Evolutionary conservation across 1,140 invertebrate genomes (phyloP).

Genomic region (Drosophila ambigua): DNA sequence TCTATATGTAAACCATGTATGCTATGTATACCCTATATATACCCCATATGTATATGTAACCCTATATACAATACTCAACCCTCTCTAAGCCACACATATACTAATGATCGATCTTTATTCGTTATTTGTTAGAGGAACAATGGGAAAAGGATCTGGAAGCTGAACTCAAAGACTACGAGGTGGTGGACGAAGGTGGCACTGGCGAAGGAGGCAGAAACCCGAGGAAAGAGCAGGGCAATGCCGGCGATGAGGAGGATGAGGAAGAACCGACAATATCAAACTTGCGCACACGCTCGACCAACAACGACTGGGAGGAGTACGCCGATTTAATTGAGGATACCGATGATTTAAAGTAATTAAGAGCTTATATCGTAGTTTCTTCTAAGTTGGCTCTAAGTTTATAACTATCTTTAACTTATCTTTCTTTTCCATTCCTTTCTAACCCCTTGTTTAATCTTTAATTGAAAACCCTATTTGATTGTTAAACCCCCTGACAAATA

Average conservation of each 20-base stretch:
- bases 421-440: constrained; percentile 77
- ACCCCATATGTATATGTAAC: constrained; percentile 24
- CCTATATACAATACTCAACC: constrained; percentile 23
- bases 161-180: constrained; percentile 96
- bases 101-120: constrained; percentile 46
- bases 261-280: constrained; percentile 83
- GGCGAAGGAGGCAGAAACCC: constrained; percentile 28
- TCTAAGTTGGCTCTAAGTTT: constrained; percentile 83
- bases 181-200: constrained; percentile 87
- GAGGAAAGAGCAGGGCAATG: constrained; percentile 10
- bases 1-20: constrained; percentile 56
- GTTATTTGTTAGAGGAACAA: constrained; percentile 89
- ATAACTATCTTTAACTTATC: constrained; percentile 73
- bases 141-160: constrained; percentile 97
- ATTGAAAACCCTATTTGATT: constrained; percentile 44
- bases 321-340: constrained; percentile 84
- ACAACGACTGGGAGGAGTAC: constrained; percentile 84
- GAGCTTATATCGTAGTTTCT: constrained; percentile 84
- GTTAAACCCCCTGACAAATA: constrained; percentile 35
- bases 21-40: constrained; percentile 32
- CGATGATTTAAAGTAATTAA: constrained; percentile 84
- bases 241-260: constrained; percentile 60
- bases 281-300: constrained; percentile 78
- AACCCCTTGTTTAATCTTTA: constrained; percentile 64
- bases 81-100: constrained; percentile 64